Evolutionary conservation across 2,888 invertebrate species (phyloP).

Genomic region (Hydriomena furcata): DNA sequence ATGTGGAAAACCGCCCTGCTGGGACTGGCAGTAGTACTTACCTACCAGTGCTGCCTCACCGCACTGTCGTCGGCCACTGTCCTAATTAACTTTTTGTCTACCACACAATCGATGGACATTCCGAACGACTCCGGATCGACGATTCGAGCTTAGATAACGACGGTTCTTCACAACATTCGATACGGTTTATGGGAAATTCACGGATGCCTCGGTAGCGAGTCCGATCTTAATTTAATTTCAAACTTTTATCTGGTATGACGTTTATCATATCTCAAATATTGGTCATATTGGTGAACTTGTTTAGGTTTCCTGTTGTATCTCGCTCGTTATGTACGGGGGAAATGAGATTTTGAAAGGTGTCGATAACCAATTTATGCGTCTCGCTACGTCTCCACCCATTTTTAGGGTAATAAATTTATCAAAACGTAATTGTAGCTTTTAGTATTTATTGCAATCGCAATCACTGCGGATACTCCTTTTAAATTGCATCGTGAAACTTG

Average conservation of each 20-base stretch:
- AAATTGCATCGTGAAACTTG: slow-evolving; percentile 26
- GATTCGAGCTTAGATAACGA: slow-evolving; percentile 43
- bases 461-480: slow-evolving; percentile 39
- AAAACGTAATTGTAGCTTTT: slow-evolving; percentile 28
- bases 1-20: slow-evolving; percentile 26
- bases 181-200: slow-evolving; percentile 39
- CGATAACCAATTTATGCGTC: slow-evolving; percentile 34
- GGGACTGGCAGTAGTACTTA: not conserved
- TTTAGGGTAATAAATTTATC: slow-evolving; percentile 34
- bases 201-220: slow-evolving; percentile 25
- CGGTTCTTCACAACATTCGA: slow-evolving; percentile 39
- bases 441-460: slow-evolving; percentile 33
- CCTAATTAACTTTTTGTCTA: slow-evolving; percentile 80
- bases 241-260: slow-evolving; percentile 27
- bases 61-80: slow-evolving; percentile 57
- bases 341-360: slow-evolving; percentile 24
- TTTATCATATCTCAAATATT: slow-evolving; percentile 31
- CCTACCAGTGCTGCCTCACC: slow-evolving; percentile 22
- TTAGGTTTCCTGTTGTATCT: slow-evolving; percentile 23
- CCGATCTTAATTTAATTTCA: slow-evolving; percentile 29
- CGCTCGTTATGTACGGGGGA: slow-evolving; percentile 15
- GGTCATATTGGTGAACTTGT: slow-evolving; percentile 18
- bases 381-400: slow-evolving; percentile 32
- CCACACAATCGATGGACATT: slow-evolving; percentile 63
- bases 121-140: slow-evolving; percentile 51